Percentiles rank a stretch among this genome's conserved stretches.
phyloP scores from a whole-genome alignment of 1,140 invertebrate species.

The Reticulitermes speratus region DNA sequence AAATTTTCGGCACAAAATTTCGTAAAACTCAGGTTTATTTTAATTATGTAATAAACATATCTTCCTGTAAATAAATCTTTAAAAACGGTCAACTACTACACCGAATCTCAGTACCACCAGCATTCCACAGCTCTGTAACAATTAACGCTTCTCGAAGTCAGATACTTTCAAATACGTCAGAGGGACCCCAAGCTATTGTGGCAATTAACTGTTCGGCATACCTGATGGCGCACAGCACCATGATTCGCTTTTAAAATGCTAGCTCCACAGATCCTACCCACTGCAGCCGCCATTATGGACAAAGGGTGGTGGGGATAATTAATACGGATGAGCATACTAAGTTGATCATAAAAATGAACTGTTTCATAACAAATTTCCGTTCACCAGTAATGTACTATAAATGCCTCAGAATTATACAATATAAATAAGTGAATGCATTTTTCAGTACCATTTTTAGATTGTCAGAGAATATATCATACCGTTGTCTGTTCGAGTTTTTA shows the following conservation, averaged over 20 bases:
- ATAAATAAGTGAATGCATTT: background rate
- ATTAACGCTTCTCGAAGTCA: background rate
- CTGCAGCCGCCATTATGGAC: slow-evolving; percentile 76
- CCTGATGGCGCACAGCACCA: slow-evolving; percentile 53
- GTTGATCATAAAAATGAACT: background rate
- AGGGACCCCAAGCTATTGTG: background rate
- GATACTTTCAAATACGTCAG: background rate
- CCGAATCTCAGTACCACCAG: background rate
- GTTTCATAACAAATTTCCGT: background rate
- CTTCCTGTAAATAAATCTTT: too few species aligned
- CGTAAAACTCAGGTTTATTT: too few species aligned
- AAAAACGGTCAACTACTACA: too few species aligned
- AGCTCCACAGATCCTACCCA: slow-evolving; percentile 78
- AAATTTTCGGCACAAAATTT: too few species aligned
- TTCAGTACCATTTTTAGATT: background rate
- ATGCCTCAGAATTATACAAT: background rate
- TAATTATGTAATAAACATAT: too few species aligned
- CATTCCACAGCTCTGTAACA: background rate
- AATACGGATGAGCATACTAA: background rate
- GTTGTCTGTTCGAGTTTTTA: background rate
- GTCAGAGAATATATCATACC: background rate
- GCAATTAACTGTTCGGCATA: slow-evolving; percentile 36
- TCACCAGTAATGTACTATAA: background rate
- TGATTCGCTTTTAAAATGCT: slow-evolving; percentile 65
- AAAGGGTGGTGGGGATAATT: slow-evolving; percentile 36